Conservation (phyloP, 92 coral and sea anemone genomes). For the Muricea muricata region DNA sequence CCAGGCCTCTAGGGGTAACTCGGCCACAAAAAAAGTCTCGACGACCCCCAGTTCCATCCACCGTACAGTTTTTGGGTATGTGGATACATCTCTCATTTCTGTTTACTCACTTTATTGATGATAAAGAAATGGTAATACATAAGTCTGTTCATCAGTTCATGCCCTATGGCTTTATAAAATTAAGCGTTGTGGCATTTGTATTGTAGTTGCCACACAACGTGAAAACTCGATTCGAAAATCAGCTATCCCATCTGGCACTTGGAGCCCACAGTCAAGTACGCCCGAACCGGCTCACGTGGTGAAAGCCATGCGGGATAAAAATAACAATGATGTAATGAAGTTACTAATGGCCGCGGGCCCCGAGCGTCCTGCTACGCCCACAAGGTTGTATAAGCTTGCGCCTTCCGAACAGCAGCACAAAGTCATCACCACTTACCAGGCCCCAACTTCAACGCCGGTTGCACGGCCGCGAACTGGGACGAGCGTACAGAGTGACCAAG, state of each 20-base stretch:
- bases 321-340: slow-evolving; percentile 33
- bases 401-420: slow-evolving; percentile 6
- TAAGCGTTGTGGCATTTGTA: neutral
- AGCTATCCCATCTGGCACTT: slow-evolving; percentile 52
- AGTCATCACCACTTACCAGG: neutral
- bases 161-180: neutral
- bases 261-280: slow-evolving; percentile 72
- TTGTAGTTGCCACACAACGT: slow-evolving; percentile 28
- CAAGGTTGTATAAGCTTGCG: neutral
- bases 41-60: neutral
- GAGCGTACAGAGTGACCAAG: neutral
- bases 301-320: slow-evolving; percentile 65
- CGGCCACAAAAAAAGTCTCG: slow-evolving; percentile 29
- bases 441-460: slow-evolving; percentile 1
- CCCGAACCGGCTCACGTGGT: slow-evolving; percentile 80
- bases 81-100: neutral
- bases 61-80: slow-evolving; percentile 29
- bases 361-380: slow-evolving; percentile 8
- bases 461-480: slow-evolving; percentile 5
- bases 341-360: slow-evolving; percentile 7
- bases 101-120: no score
- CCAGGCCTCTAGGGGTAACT: slow-evolving; percentile 42
- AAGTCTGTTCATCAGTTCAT: no score
- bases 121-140: no score
- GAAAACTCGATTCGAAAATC: slow-evolving; percentile 29